Evolutionary conservation across 2,113 vertebrate genomes (phyloP), one percentile per base, ranked within the genome.

Genomic region (Aplodontia rufa): DNA sequence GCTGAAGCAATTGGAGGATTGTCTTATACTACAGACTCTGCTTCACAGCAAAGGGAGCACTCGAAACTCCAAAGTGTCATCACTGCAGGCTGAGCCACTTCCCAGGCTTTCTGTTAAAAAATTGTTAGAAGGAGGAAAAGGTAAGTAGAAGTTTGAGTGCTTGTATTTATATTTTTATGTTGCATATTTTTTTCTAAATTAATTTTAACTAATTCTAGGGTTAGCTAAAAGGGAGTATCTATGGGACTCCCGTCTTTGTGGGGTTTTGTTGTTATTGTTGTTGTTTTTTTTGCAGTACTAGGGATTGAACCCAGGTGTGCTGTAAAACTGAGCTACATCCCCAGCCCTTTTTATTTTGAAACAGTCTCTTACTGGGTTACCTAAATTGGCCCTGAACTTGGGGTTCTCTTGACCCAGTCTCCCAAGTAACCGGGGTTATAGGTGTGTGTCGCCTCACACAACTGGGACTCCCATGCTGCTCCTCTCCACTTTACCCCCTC

Each of bases 1-100:
- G 94, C 98, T 99, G 90, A 99, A 98, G 42, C 99, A 99, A 98
- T 97, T 99, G 94, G 99, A 99, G 96, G 99, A 99, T 35, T 99
- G 99, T 58, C 98, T 99, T 88, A 98, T 99, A 49, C 98, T 99
- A 86, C 99, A 99, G 98, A 99, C 99, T 0, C 98, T 99, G 64
- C 98, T 99, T 83, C 97, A 98, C 4, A 98, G 98, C 96, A 97
- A 93, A 96, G 87, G 84, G 22, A 94, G 97, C 87, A 85, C 98
- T 85, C 98, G 96, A 4, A 81, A 97, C 60, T 97, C 98, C 66
- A 98, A 94, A 45, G 97, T 97, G 5, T 92, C 99, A 1, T 97
- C 98, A 0, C 98, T 98, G 58, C 99, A 99, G 75, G 79, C 98
- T 11, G 98, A 99, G 91, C 98, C 98, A 0, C 98, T 98, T 8